Base-by-base conservation (phyloP, 1,140 invertebrate genomes). In the Drosophila parabipectinata region DNA sequence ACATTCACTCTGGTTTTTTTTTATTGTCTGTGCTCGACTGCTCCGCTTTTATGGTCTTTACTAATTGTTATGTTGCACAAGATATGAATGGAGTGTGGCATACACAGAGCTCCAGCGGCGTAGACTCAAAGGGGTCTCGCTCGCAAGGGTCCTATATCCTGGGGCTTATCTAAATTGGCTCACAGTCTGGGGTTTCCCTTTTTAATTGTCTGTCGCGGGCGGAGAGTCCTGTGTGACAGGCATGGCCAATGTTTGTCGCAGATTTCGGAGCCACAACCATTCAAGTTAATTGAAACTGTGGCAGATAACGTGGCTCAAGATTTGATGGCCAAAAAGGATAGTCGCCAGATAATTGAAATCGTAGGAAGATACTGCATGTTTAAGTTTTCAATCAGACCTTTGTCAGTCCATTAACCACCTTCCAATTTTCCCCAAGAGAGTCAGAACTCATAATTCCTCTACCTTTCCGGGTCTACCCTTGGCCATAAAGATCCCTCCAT, bases 21-120 rank as follows among this genome's bases (percentile, higher is more conserved):
- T 69, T 52, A 55, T 63, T 48, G 54, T 71, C 57, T 56, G 50
- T 24, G 72, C 53, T 48, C 41, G 44, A 51, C 41, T 64, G 54
- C 45, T 51, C 41, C 53, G 66, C 21, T 67, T 87, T 87, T 77
- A 87, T 88, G 74, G 53, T 52, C 60, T 64, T 45, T 44, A 57
- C 78, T 87, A 87, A 87, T 87, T 87, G 83, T 87, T 88, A 88
- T 83, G 83, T 83, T 87, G 79, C 83, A 82, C 79, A 83, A 88
- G 83, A 88, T 83, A 87, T 88, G 83, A 88, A 78, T 79, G 72
- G 74, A 87, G 76, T 88, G 79, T 82, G 58, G 71, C 41, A 52
- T 50, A 54, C 30, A 68, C 37, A 21, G 37, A 72, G 50, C 8
- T 9, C 5, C 14, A 5, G 7, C 6, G 15, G 41, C 9, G n/a